Percentiles rank a stretch among this genome's conserved stretches.
These are phyloP conservation scores for Peromyscus aztecus DNA, from an alignment of 2,797 vertebrate species.

Conservation along the genomic window DNA sequence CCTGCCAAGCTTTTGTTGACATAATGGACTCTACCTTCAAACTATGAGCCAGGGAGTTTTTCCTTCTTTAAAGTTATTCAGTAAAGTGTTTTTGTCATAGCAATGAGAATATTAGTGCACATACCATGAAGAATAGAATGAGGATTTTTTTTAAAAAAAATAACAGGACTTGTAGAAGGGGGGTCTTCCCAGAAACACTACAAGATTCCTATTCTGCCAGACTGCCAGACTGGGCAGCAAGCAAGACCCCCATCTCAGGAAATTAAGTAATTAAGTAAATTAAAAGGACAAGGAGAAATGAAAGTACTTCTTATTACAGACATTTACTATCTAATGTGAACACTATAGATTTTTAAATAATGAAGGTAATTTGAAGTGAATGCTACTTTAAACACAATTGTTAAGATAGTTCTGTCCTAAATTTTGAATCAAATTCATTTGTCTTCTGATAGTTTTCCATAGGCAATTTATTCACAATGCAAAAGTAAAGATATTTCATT, in stretches of 20 bases:
- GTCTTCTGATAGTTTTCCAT: background rate
- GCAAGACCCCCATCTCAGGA: background rate
- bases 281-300: background rate
- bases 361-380: background rate
- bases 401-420: background rate
- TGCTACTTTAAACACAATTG: background rate
- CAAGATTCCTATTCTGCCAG: background rate
- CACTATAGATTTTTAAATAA: background rate
- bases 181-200: background rate
- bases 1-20: background rate
- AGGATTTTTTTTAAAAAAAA: background rate
- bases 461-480: background rate
- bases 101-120: background rate
- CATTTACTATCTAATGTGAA: background rate
- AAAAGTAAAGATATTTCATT: background rate
- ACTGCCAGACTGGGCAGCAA: background rate
- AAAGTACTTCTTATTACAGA: background rate
- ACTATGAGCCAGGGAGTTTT: background rate
- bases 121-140: background rate
- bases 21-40: background rate
- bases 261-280: background rate
- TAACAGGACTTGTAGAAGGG: background rate
- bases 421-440: background rate
- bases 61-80: background rate
- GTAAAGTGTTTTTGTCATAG: background rate